phyloP scores from a whole-genome alignment of 2,888 invertebrate genomes.

The Pocota personata region DNA sequence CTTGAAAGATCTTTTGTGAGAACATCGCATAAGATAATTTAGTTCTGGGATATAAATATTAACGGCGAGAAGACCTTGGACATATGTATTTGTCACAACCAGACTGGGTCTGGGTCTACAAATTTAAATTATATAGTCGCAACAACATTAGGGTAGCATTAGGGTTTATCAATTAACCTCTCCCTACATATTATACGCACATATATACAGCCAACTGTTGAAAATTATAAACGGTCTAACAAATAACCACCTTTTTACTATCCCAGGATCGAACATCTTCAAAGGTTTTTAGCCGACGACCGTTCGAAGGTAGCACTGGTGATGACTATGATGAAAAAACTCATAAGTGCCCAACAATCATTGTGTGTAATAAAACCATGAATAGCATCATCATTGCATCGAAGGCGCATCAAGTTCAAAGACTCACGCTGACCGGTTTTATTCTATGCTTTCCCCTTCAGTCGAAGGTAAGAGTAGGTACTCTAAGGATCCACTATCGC shows the following conservation, averaged over 20 bases:
- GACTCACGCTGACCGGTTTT: slow-evolving; percentile 51
- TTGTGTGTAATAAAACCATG: slow-evolving; percentile 37
- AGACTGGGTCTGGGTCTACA: background rate
- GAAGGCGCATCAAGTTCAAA: slow-evolving; percentile 53
- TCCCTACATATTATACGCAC: background rate
- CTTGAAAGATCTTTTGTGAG: too few species aligned
- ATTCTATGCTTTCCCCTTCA: slow-evolving; percentile 16
- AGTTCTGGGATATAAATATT: too few species aligned
- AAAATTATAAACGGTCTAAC: slow-evolving; percentile 15
- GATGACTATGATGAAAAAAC: slow-evolving; percentile 31
- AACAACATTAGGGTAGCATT: background rate
- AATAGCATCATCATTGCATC: slow-evolving; percentile 35
- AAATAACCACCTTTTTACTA: background rate
- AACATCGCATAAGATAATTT: too few species aligned
- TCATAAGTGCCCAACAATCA: slow-evolving; percentile 24
- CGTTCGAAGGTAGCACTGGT: background rate
- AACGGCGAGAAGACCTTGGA: too few species aligned
- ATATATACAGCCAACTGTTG: background rate
- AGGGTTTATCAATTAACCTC: slow-evolving; percentile 13
- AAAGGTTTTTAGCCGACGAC: slow-evolving; percentile 28
- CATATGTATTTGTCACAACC: too few species aligned
- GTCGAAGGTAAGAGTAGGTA: slow-evolving; percentile 21
- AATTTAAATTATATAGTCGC: background rate
- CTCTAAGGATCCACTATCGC: slow-evolving; percentile 39
- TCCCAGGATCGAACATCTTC: slow-evolving; percentile 22